Percentiles rank a stretch among this genome's conserved stretches.
These are phyloP conservation scores for Tiliqua scincoides DNA, from an alignment of 2,113 vertebrate genomes.

Conservation along the genomic window DNA sequence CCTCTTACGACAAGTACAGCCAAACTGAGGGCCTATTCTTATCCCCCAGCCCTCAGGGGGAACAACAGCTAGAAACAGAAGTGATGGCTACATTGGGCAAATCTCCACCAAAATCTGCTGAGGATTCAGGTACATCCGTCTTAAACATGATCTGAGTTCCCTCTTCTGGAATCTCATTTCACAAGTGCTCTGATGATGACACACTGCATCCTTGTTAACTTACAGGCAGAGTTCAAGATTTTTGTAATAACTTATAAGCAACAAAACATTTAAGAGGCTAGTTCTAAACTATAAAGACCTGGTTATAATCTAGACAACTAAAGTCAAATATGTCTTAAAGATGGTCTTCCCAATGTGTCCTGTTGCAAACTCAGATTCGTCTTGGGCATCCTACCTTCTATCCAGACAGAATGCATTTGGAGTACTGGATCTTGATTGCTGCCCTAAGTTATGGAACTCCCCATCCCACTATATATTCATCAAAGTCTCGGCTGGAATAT, in stretches of 20 bases:
- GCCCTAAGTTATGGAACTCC: background rate
- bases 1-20: too few relatives aligned
- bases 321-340: background rate
- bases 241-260: background rate
- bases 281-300: background rate
- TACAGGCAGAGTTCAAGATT: background rate
- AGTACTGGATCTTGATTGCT: background rate
- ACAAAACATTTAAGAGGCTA: background rate
- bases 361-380: background rate
- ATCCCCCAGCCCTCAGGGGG: too few relatives aligned
- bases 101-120: background rate
- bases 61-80: background rate
- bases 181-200: too few relatives aligned
- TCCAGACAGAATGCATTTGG: background rate
- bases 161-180: constrained; percentile 1
- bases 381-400: background rate
- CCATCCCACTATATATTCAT: background rate
- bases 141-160: background rate
- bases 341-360: background rate
- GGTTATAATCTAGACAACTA: too few relatives aligned
- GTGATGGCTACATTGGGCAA: background rate
- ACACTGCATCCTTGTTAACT: background rate
- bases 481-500: too few relatives aligned
- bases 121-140: background rate
- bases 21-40: too few relatives aligned